phyloP scores from a whole-genome alignment of 2,113 vertebrate genomes.

The Spea multiplicata region DNA sequence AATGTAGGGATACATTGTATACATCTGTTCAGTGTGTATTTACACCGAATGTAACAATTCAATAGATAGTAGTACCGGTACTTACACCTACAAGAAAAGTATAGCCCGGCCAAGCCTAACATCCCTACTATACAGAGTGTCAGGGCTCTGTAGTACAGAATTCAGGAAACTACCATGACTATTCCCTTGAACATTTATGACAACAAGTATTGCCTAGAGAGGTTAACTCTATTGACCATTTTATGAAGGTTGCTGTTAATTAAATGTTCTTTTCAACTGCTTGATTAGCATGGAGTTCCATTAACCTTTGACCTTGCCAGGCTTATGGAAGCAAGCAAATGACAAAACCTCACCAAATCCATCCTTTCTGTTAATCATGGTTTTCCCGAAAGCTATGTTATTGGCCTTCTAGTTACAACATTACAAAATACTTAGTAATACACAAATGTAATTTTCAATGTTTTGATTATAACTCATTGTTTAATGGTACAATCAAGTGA shows the following conservation, averaged over 20 bases:
- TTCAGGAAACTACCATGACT: no score
- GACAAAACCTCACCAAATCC: neutral
- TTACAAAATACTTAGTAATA: neutral
- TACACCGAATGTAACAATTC: no score
- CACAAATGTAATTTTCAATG: neutral
- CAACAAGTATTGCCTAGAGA: neutral
- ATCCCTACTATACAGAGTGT: no score
- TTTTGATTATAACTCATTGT: neutral
- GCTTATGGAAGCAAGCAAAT: slow-evolving; percentile 2
- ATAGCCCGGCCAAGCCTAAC: no score
- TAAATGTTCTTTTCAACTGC: slow-evolving; percentile 30
- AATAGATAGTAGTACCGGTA: no score
- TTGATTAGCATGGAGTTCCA: slow-evolving; percentile 25
- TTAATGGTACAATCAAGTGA: neutral
- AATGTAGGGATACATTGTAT: no score
- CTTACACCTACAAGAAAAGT: no score
- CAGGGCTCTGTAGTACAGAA: no score
- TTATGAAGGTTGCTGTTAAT: slow-evolving; percentile 32
- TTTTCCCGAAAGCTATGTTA: slow-evolving; percentile 2
- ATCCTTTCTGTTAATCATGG: slow-evolving; percentile 14
- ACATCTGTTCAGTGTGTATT: no score
- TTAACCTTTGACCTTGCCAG: slow-evolving; percentile 39
- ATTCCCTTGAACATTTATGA: no score
- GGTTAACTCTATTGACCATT: slow-evolving; percentile 16
- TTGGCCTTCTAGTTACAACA: neutral